A percentile compares a stretch with the other conserved stretches of the same genome.
Conservation (phyloP, 1,140 invertebrate species). For the Drosophila rhopaloa region DNA sequence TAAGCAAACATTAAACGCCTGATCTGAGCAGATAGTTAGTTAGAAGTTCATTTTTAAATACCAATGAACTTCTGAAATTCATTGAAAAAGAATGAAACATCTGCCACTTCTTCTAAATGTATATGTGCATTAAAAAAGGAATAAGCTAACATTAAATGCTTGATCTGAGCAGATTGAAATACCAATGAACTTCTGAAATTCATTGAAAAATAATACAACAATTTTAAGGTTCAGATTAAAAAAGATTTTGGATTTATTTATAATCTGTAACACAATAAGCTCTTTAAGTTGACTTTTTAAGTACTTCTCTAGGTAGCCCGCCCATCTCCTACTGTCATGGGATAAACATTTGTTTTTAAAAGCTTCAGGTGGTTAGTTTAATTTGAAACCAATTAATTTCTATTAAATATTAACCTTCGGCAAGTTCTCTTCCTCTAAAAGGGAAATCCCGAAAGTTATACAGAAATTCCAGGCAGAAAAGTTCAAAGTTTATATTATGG, state of each 20-base stretch:
- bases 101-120: neutral
- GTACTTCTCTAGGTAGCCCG: too few species aligned
- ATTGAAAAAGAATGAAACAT: neutral
- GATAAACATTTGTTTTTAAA: neutral
- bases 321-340: too few species aligned
- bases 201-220: too few species aligned
- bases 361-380: neutral
- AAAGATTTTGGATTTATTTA: too few species aligned
- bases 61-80: neutral
- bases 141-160: too few species aligned
- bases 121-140: neutral
- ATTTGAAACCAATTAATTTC: conserved; percentile 25
- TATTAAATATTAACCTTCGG: conserved; percentile 17
- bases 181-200: neutral
- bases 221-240: too few species aligned
- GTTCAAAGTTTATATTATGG: conserved; percentile 26
- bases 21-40: too few species aligned
- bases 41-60: neutral
- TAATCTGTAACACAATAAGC: too few species aligned
- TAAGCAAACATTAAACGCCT: too few species aligned
- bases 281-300: too few species aligned
- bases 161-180: neutral
- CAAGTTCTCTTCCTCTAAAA: neutral
- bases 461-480: conserved; percentile 8
- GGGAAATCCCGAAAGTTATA: conserved; percentile 9